Evolutionary conservation across 2,113 vertebrate species (phyloP).

Genomic region (Hipposideros armiger): DNA sequence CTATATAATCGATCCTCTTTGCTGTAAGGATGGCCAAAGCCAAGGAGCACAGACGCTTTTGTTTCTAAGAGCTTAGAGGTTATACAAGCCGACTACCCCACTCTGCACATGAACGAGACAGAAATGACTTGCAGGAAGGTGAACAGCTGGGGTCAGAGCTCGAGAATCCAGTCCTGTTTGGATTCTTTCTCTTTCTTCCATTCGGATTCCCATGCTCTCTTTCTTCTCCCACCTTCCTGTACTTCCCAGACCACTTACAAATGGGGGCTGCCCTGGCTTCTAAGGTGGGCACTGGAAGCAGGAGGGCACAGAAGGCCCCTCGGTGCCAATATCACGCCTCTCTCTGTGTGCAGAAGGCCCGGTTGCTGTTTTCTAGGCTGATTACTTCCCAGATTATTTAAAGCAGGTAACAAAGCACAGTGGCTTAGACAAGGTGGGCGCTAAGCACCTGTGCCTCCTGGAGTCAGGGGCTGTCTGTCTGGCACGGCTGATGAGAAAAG

Average conservation of each 20-base stretch:
- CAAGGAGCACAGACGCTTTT: neutral
- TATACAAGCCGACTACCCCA: neutral
- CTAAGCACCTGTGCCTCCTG: neutral
- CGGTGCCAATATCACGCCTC: neutral
- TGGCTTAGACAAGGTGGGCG: neutral
- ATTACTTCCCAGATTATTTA: neutral
- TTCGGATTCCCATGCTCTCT: neutral
- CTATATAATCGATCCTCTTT: neutral
- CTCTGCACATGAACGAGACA: conserved; percentile 8
- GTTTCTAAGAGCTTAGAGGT: neutral
- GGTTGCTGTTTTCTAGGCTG: neutral
- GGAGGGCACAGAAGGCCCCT: neutral
- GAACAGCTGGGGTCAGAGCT: neutral
- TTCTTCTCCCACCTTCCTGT: neutral
- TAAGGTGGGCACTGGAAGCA: neutral
- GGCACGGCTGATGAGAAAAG: neutral
- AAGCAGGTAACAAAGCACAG: neutral
- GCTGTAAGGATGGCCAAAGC: neutral
- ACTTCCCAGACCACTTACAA: neutral
- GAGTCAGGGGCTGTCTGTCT: too few relatives aligned
- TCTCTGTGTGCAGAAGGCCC: neutral
- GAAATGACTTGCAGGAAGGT: neutral
- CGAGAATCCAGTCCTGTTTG: too few relatives aligned
- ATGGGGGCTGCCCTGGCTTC: neutral
- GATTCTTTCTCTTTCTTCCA: too few relatives aligned